A percentile compares a stretch with the other conserved stretches of the same genome.
These are phyloP conservation scores for Nesometra sesokonis DNA, from an alignment of 35 echinoderm and acorn worm genomes.

Conservation along the genomic window DNA sequence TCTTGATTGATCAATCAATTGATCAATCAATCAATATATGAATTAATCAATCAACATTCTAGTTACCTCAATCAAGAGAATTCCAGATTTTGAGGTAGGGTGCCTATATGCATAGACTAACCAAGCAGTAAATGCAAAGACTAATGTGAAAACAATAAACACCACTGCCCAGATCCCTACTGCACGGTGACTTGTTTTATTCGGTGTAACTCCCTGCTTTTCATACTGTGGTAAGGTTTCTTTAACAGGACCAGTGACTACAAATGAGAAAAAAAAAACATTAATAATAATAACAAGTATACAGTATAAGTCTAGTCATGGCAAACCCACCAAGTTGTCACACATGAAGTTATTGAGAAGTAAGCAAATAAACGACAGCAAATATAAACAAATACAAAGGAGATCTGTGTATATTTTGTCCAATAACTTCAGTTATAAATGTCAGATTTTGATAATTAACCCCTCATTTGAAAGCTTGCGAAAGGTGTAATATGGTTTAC, in stretches of 20 bases:
- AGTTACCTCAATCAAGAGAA: conserved; percentile 4
- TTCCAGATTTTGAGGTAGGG: background rate
- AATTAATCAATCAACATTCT: too few species aligned
- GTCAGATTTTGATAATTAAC: too few species aligned
- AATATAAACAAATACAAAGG: too few species aligned
- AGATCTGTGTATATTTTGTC: too few species aligned
- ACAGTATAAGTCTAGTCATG: background rate
- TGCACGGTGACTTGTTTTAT: background rate
- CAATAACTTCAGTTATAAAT: too few species aligned
- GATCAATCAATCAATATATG: too few species aligned
- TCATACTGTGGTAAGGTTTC: background rate
- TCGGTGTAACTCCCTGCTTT: background rate
- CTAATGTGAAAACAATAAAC: background rate
- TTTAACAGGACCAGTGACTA: background rate
- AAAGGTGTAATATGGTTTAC: too few species aligned
- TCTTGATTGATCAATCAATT: too few species aligned
- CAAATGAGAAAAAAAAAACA: background rate
- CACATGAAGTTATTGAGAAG: too few species aligned
- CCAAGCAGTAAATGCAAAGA: background rate
- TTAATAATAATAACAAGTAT: background rate
- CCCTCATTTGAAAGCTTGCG: too few species aligned
- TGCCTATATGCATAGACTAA: background rate
- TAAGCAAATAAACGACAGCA: too few species aligned
- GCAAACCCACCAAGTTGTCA: too few species aligned
- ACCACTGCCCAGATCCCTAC: background rate